A percentile compares a stretch with the other conserved stretches of the same genome.
Conservation (phyloP, 2,113 vertebrate genomes). For the Dromaius novaehollandiae region DNA sequence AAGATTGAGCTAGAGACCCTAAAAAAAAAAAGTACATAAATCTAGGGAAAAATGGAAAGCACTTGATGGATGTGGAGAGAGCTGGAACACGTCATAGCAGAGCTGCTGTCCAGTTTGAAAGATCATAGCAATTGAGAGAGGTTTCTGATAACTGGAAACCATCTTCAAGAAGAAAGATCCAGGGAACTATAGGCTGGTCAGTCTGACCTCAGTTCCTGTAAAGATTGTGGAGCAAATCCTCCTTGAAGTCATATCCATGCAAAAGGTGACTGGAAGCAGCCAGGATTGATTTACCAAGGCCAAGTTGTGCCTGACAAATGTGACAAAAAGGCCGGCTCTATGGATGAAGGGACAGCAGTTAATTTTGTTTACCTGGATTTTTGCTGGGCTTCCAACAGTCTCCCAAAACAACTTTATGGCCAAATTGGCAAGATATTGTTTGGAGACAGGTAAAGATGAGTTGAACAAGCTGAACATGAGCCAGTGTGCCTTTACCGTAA, state of each 20-base stretch:
- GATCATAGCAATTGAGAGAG: background rate
- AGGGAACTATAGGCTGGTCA: background rate
- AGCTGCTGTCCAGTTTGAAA: background rate
- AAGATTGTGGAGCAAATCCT: background rate
- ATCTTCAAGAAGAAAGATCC: background rate
- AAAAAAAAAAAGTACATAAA: background rate
- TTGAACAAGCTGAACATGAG: background rate
- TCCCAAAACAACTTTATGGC: fast-evolving
- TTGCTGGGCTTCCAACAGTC: background rate
- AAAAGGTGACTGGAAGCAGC: background rate
- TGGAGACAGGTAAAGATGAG: background rate
- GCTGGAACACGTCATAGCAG: background rate
- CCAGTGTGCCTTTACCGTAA: background rate
- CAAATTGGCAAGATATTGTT: background rate
- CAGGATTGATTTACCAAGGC: background rate
- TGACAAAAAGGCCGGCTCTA: background rate
- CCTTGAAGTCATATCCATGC: background rate
- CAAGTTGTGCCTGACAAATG: background rate
- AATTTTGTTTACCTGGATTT: background rate
- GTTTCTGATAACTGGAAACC: background rate
- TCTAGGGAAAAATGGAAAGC: background rate
- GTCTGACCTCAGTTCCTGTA: background rate
- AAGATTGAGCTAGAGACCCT: background rate
- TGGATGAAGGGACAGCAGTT: background rate
- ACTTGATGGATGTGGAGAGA: background rate